Conservation (phyloP, 1,140 invertebrate genomes). For the Sinella curviseta region DNA sequence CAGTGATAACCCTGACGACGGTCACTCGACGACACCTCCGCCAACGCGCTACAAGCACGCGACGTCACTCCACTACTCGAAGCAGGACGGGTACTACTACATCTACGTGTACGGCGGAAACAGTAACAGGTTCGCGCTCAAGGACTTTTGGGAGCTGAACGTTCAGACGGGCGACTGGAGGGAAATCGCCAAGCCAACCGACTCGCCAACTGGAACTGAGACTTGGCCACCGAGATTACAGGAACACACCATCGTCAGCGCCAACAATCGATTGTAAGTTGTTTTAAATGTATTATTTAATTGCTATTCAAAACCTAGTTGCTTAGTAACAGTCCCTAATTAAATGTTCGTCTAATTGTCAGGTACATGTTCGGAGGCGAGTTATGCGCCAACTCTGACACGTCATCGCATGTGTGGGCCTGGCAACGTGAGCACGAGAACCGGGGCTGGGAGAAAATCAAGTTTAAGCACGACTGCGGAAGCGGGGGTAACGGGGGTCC, state of each 20-base stretch:
- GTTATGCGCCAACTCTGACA: slow-evolving; percentile 73
- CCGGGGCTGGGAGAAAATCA: background rate
- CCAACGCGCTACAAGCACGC: slow-evolving; percentile 38
- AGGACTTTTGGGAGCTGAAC: slow-evolving; percentile 60
- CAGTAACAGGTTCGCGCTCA: slow-evolving; percentile 51
- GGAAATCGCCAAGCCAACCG: slow-evolving; percentile 49
- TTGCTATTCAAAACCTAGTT: no score
- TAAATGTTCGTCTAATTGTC: no score
- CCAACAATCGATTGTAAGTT: slow-evolving; percentile 69
- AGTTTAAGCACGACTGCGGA: background rate
- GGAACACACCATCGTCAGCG: slow-evolving; percentile 80
- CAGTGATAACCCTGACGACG: background rate
- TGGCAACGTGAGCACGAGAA: slow-evolving; percentile 51
- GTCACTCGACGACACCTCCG: background rate
- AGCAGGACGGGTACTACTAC: background rate
- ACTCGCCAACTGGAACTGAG: slow-evolving; percentile 55
- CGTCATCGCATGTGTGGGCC: slow-evolving; percentile 84
- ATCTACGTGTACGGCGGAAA: slow-evolving; percentile 45
- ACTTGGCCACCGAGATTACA: slow-evolving; percentile 76
- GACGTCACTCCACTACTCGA: slow-evolving; percentile 23
- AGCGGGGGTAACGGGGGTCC: background rate
- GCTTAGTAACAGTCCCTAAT: no score
- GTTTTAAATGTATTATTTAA: no score
- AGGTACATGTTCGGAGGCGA: slow-evolving; percentile 87
- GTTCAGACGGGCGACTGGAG: slow-evolving; percentile 57